These are phyloP conservation scores for Galemys pyrenaicus DNA, from an alignment of 2,113 vertebrate species.

Conservation along the genomic window DNA sequence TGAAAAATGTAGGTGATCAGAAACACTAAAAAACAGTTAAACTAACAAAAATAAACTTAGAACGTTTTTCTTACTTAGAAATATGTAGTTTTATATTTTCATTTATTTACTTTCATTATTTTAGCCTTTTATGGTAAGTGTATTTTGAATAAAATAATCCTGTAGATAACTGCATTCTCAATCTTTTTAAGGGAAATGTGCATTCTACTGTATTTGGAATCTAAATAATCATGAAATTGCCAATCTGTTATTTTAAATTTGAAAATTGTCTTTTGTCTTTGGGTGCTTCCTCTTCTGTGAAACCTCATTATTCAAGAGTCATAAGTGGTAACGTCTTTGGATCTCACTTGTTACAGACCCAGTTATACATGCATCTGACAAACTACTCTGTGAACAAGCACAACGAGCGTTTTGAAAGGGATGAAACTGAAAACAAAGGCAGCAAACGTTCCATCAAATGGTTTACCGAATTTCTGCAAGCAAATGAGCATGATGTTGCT, in stretches of 20 bases:
- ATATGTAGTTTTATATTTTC: slow-evolving; percentile 43
- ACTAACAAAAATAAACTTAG: not conserved
- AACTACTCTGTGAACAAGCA: slow-evolving; percentile 99
- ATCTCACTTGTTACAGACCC: slow-evolving; percentile 87
- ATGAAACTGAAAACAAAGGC: slow-evolving; percentile 97
- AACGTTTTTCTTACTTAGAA: slow-evolving; percentile 65
- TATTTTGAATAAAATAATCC: not conserved
- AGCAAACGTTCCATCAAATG: slow-evolving; percentile 98
- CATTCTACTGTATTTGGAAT: slow-evolving; percentile 35
- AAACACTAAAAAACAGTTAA: slow-evolving; percentile 54
- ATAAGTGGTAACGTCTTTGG: not conserved
- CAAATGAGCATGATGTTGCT: slow-evolving; percentile 94
- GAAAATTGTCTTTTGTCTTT: not conserved
- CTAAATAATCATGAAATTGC: not conserved
- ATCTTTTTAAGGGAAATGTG: not conserved
- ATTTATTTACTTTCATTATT: slow-evolving; percentile 47
- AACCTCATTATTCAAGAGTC: not conserved
- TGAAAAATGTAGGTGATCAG: slow-evolving; percentile 67
- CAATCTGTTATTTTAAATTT: slow-evolving; percentile 12
- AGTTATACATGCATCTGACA: slow-evolving; percentile 98
- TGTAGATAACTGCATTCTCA: not conserved
- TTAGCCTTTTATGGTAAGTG: slow-evolving; percentile 20
- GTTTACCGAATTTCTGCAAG: slow-evolving; percentile 97
- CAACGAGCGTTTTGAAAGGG: slow-evolving; percentile 96
- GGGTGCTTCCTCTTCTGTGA: not conserved